Conservation (phyloP, 2,888 invertebrate species). For the Drosophila eohydei region DNA sequence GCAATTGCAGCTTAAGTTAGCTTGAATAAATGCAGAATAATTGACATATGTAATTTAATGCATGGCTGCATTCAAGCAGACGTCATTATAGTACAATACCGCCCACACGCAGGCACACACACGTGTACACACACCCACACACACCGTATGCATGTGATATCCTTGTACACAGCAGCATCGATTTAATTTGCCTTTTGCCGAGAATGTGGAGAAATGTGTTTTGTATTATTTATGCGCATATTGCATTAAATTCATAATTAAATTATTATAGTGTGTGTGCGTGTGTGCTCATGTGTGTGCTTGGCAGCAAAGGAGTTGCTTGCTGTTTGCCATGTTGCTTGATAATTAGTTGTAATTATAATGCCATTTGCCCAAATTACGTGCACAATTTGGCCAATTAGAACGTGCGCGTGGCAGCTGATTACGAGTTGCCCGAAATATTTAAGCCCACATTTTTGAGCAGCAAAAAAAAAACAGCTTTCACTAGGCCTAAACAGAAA, state of each 20-base stretch:
- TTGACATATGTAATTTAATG: constrained; percentile 38
- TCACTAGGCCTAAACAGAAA: constrained; percentile 44
- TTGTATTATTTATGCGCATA: constrained; percentile 65
- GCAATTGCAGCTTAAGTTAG: constrained; percentile 9
- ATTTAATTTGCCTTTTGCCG: constrained; percentile 10
- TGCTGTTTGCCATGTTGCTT: constrained; percentile 1
- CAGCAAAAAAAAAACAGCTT: constrained; percentile 21
- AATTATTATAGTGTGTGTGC: constrained; percentile 43
- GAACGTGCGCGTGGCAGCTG: neutral
- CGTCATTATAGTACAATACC: neutral
- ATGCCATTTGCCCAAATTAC: constrained; percentile 22
- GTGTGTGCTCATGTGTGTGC: constrained; percentile 2
- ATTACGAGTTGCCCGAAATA: neutral
- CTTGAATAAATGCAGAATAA: constrained; percentile 35
- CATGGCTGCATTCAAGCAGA: constrained; percentile 37
- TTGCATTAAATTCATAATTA: constrained; percentile 61
- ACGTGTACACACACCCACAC: neutral
- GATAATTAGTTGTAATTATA: constrained; percentile 33
- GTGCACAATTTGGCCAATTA: constrained; percentile 19
- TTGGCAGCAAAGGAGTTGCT: constrained; percentile 8
- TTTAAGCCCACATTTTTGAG: neutral
- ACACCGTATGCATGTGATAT: neutral
- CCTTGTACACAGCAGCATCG: constrained; percentile 3
- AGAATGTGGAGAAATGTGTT: constrained; percentile 14
- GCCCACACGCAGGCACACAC: neutral